Percentiles rank a stretch among this genome's conserved stretches.
Evolutionary conservation across 2,797 vertebrate genomes (phyloP).

Genomic region (Myotis myotis): DNA sequence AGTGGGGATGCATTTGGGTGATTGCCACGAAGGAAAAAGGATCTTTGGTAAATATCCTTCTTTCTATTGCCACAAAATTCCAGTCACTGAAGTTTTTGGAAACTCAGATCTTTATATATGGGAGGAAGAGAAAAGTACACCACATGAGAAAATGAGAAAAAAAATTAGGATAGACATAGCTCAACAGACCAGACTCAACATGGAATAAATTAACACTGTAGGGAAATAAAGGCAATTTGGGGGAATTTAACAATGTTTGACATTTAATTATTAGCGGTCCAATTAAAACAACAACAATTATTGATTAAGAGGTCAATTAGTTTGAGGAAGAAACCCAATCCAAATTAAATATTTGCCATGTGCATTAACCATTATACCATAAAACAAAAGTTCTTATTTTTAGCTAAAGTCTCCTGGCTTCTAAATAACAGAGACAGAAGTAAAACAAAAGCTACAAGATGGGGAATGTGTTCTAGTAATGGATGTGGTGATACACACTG

Average conservation of each 20-base stretch:
- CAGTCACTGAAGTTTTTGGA: neutral
- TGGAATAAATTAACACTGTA: neutral
- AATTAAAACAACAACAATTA: neutral
- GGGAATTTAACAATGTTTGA: neutral
- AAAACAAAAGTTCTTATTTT: slow-evolving; percentile 49
- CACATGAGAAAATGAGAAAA: neutral
- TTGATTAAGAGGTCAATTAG: slow-evolving; percentile 14
- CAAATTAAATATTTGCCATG: slow-evolving; percentile 26
- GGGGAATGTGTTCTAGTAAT: neutral
- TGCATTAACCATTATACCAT: neutral
- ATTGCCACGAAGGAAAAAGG: neutral
- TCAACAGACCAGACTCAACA: neutral
- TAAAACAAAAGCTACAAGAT: slow-evolving; percentile 15
- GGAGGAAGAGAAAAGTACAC: neutral
- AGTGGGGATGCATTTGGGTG: neutral
- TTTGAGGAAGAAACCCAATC: neutral
- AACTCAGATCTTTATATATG: neutral
- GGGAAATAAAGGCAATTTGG: neutral
- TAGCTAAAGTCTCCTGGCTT: slow-evolving; percentile 21
- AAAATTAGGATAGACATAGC: neutral
- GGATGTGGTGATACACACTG: neutral
- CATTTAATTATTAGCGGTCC: neutral
- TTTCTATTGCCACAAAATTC: neutral
- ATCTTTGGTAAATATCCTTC: neutral
- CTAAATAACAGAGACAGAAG: neutral